Conservation (phyloP, 2,888 invertebrate genomes). For the Neoitamus cyanurus region DNA sequence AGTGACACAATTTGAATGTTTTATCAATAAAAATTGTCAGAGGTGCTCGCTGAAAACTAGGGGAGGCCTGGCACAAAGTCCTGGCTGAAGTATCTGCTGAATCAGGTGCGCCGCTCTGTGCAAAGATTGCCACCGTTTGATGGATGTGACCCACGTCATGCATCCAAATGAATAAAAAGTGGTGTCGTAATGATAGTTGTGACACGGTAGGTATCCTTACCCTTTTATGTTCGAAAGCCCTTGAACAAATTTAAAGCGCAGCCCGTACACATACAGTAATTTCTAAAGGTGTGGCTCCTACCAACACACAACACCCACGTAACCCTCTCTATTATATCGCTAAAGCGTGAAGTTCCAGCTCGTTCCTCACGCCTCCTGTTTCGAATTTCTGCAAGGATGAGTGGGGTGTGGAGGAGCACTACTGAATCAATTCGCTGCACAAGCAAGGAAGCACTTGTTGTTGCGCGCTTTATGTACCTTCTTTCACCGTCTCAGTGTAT, state of each 20-base stretch:
- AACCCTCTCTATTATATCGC: background rate
- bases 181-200: background rate
- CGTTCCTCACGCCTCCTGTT: background rate
- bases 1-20: slow-evolving; percentile 24
- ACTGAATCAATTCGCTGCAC: background rate
- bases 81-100: background rate
- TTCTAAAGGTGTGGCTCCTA: background rate
- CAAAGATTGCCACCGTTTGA: background rate
- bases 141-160: background rate
- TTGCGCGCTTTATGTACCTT: background rate
- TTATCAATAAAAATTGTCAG: slow-evolving; percentile 22
- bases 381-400: background rate
- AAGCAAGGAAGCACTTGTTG: background rate
- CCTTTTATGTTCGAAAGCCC: background rate
- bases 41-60: background rate
- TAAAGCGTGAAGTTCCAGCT: background rate
- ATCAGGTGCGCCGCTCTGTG: background rate
- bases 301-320: background rate
- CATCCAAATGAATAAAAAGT: background rate
- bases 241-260: background rate
- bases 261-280: background rate
- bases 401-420: background rate
- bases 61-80: background rate
- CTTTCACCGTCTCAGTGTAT: background rate
- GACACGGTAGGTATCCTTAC: background rate